phyloP scores from a whole-genome alignment of 2,113 vertebrate species.

The Spea bombifrons region DNA sequence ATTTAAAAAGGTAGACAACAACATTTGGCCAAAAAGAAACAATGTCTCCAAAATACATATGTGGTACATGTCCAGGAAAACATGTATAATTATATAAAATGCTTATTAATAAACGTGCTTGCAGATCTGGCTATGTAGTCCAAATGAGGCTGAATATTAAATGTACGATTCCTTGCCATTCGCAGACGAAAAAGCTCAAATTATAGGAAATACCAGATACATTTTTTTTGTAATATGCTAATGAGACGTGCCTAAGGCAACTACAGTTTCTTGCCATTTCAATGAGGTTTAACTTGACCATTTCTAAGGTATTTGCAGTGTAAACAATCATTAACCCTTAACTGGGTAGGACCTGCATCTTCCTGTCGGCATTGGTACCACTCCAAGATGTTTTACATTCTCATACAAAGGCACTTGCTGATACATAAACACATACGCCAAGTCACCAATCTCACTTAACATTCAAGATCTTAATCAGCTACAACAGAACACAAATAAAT shows the following conservation, averaged over 20 bases:
- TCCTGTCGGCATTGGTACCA: neutral
- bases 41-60: too few species aligned
- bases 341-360: neutral
- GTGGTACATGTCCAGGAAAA: too few species aligned
- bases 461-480: conserved; percentile 4
- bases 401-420: conserved; percentile 2
- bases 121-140: too few species aligned
- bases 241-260: neutral
- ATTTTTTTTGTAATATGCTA: conserved; percentile 2
- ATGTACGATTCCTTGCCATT: neutral
- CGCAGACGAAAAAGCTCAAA: neutral
- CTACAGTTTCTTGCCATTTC: neutral
- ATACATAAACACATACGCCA: neutral
- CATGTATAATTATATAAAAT: too few species aligned
- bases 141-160: neutral
- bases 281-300: conserved; percentile 6
- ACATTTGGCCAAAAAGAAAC: too few species aligned
- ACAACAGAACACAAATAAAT: neutral
- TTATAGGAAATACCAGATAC: conserved; percentile 3
- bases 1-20: too few species aligned
- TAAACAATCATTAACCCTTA: conserved; percentile 26
- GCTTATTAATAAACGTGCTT: too few species aligned
- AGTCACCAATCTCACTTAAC: conserved; percentile 1
- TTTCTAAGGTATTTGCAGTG: conserved; percentile 4
- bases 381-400: neutral